phyloP scores from a whole-genome alignment of 2,113 vertebrate genomes.

The Muntiacus reevesi region DNA sequence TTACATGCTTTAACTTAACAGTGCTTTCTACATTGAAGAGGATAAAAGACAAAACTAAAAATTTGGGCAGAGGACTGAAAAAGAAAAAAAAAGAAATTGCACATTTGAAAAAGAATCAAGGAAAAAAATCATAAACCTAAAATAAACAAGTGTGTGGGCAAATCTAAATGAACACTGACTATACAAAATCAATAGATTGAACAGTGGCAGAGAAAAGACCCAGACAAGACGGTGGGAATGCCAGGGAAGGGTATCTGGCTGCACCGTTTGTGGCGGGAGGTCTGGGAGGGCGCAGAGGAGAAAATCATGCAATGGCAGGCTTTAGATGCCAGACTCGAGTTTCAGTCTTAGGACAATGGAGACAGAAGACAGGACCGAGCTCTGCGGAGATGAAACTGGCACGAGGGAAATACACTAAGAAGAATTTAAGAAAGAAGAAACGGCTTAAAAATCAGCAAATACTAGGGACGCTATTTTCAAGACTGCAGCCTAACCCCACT shows the following conservation, averaged over 20 bases:
- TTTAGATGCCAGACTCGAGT: neutral
- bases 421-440: neutral
- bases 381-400: neutral
- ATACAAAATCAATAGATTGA: neutral
- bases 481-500: neutral
- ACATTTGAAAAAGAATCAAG: neutral
- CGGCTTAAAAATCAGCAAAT: neutral
- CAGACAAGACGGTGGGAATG: neutral
- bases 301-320: neutral
- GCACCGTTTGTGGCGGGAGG: rapidly evolving
- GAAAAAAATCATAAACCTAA: neutral
- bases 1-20: neutral
- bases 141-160: neutral
- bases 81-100: neutral
- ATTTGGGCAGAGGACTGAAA: neutral
- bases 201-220: neutral
- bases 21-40: neutral
- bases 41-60: neutral
- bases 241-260: neutral
- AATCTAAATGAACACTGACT: neutral
- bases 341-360: neutral
- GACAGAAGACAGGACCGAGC: neutral
- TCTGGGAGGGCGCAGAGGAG: neutral
- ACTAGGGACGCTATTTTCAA: neutral
- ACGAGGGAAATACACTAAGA: neutral